Evolutionary conservation across 2,888 invertebrate genomes (phyloP), one percentile per base, ranked within the genome.

Genomic region (Lepeophtheirus nordmannii): DNA sequence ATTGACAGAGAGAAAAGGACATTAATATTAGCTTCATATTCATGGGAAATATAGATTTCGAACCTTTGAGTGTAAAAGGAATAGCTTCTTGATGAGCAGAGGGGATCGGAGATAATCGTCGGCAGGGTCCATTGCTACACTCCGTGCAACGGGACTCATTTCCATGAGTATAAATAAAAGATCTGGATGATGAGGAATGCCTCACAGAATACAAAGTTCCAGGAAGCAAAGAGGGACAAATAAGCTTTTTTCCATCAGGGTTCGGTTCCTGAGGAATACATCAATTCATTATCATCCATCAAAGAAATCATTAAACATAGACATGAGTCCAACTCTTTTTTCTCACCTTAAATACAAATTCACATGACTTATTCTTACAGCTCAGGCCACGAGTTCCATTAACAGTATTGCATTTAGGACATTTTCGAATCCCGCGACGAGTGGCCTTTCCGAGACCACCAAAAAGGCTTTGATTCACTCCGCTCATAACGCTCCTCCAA

Each of bases 351-450:
- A 85, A 83, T 0, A 83, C 80, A 17, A 80, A 81, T 73, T 82
- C 81, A 73, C 86, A 86, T 14, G 78, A 75, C 73, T 82, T 83
- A 73, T 85, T 86, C 74, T 85, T 85, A 73, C 86, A 86, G 69
- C 80, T 80, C 23, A 81, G 77, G n/a, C 85, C 84, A 65, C 87
- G 78, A 0, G 85, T 85, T 2, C 87, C 87, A 75, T 86, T 88
- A 69, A 82, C 82, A 1, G 81, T 81, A 0, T 85, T 85, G 76
- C 88, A 89, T 72, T 83, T 83, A 0, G 81, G 81, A 72, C 87
- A 89, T 72, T 83, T 85, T 70, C 83, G 79, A 0, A 87, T 80
- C 8, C 87, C 87, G 62, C 87, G 75, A 63, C 82, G 75, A 0
- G 85, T 85, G 7, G 85, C 80, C 72, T 81, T 80, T 20, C 83